phyloP scores from a whole-genome alignment of 1,140 invertebrate genomes.

The Aphis gossypii region DNA sequence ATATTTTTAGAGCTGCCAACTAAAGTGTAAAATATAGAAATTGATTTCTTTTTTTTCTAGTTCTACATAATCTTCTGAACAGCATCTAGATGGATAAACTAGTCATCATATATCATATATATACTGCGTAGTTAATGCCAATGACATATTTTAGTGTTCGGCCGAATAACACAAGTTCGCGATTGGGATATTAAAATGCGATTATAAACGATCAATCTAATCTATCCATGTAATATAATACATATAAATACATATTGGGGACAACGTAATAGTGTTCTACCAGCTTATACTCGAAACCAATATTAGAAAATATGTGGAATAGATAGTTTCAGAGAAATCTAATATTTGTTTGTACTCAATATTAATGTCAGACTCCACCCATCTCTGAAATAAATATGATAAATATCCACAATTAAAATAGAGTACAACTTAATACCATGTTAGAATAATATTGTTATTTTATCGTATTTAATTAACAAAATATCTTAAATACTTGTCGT shows the following conservation, averaged over 20 bases:
- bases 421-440: no score
- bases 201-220: neutral
- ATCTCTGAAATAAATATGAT: no score
- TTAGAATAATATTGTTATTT: neutral
- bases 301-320: neutral
- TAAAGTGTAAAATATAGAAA: neutral
- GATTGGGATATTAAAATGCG: neutral
- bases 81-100: neutral
- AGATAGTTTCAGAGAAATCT: no score
- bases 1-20: neutral
- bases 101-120: neutral
- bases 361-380: no score
- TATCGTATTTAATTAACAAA: neutral
- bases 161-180: neutral
- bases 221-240: neutral
- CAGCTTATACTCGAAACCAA: neutral
- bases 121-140: neutral
- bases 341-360: no score
- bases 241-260: neutral
- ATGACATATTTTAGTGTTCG: neutral
- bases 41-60: neutral
- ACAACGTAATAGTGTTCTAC: neutral
- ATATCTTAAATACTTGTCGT: no score
- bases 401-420: no score
- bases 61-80: neutral